Conservation (phyloP, 1,140 invertebrate species). For the Eumaeus atala region DNA sequence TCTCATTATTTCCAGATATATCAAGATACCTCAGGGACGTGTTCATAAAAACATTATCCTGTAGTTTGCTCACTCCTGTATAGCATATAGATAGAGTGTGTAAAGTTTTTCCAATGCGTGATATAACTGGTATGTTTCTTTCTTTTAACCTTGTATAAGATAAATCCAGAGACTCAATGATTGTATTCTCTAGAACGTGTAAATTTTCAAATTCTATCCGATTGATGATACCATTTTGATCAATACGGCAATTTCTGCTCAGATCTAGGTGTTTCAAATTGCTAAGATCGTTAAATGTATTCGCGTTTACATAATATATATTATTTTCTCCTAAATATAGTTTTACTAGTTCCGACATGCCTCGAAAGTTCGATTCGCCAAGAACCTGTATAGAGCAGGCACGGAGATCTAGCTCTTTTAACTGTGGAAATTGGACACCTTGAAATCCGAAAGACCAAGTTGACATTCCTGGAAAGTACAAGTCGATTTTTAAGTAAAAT, state of each 20-base stretch:
- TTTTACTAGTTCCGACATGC: slow-evolving; percentile 56
- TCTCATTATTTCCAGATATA: slow-evolving; percentile 66
- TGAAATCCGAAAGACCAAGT: slow-evolving; percentile 41
- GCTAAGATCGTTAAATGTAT: slow-evolving; percentile 53
- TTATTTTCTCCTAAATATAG: slow-evolving; percentile 74
- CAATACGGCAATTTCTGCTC: slow-evolving; percentile 61
- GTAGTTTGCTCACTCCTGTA: slow-evolving; percentile 50
- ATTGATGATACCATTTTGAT: slow-evolving; percentile 35
- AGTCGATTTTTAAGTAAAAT: too few relatives aligned
- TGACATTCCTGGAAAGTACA: slow-evolving; percentile 29
- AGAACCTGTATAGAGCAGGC: slow-evolving; percentile 70
- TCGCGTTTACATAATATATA: slow-evolving; percentile 53
- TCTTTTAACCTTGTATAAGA: slow-evolving; percentile 64
- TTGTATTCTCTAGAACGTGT: slow-evolving; percentile 49
- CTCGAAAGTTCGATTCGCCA: slow-evolving; percentile 50
- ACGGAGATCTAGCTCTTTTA: slow-evolving; percentile 74
- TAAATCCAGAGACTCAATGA: slow-evolving; percentile 68
- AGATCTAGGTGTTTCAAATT: slow-evolving; percentile 70
- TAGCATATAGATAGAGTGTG: slow-evolving; percentile 72
- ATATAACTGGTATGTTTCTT: slow-evolving; percentile 50
- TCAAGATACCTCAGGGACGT: slow-evolving; percentile 68
- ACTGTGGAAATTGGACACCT: slow-evolving; percentile 27
- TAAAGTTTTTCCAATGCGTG: slow-evolving; percentile 45
- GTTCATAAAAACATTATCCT: slow-evolving; percentile 47
- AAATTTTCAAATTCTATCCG: slow-evolving; percentile 32